These are phyloP conservation scores for Criorhina ranunculi DNA, from an alignment of 2,888 invertebrate species.

Conservation along the genomic window DNA sequence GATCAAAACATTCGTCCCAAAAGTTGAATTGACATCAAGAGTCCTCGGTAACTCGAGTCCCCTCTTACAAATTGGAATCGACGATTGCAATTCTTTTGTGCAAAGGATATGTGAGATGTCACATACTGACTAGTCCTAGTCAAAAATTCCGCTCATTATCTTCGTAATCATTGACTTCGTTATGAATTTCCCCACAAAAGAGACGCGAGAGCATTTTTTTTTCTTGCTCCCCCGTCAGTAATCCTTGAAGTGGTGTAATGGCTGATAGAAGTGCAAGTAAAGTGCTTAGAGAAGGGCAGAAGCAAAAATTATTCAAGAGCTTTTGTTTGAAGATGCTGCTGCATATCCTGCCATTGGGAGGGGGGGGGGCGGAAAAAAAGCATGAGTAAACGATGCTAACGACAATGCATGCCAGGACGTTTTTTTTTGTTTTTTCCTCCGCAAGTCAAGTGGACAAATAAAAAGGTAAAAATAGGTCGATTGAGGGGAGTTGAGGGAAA, in stretches of 20 bases:
- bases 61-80: conserved; percentile 56
- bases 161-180: conserved; percentile 59
- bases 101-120: neutral
- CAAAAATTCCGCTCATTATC: conserved; percentile 34
- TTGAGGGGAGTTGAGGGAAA: conserved; percentile 28
- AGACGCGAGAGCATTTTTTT: conserved; percentile 12
- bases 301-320: conserved; percentile 69
- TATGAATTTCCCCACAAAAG: conserved; percentile 53
- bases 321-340: conserved; percentile 71
- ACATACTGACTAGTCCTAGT: neutral
- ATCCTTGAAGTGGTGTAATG: conserved; percentile 72
- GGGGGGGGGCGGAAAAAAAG: conserved; percentile 17
- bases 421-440: conserved; percentile 4
- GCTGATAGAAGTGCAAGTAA: conserved; percentile 48
- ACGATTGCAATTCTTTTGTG: conserved; percentile 30
- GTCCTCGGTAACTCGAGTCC: conserved; percentile 52
- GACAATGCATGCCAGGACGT: conserved; percentile 66
- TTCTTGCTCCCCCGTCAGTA: conserved; percentile 47
- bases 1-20: conserved; percentile 72
- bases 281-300: conserved; percentile 35
- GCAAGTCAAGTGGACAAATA: conserved; percentile 73
- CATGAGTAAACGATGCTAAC: conserved; percentile 49
- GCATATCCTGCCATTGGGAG: conserved; percentile 45
- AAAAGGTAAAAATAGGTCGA: conserved; percentile 27
- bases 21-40: conserved; percentile 43